Conservation (phyloP, 2,113 vertebrate species). For the Vombatus ursinus region DNA sequence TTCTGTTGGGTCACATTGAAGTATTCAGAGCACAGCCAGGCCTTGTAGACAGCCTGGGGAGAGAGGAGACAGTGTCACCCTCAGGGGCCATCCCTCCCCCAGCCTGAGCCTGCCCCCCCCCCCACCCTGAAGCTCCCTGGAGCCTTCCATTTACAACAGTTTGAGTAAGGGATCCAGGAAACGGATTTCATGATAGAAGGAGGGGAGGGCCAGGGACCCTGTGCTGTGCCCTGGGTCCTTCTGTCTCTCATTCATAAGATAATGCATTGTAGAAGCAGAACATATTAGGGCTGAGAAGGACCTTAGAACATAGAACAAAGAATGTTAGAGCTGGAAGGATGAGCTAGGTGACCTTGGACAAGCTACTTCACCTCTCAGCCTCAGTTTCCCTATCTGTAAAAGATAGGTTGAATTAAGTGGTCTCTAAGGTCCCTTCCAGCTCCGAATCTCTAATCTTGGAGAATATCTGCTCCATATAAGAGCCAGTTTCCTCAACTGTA, state of each 20-base stretch:
- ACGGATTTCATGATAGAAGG: neutral
- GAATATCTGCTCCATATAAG: neutral
- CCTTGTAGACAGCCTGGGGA: conserved; percentile 89
- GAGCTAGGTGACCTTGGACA: neutral
- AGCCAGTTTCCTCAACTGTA: neutral
- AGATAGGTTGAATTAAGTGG: neutral
- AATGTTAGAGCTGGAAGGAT: neutral
- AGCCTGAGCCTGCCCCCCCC: neutral
- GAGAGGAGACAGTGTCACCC: conserved; percentile 58
- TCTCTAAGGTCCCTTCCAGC: neutral
- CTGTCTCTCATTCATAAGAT: neutral
- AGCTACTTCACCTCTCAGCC: neutral
- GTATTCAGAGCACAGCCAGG: conserved; percentile 90
- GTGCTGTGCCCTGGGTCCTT: neutral
- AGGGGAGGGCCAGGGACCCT: conserved; percentile 33
- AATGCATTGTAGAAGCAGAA: neutral
- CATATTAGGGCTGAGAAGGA: neutral
- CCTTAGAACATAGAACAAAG: neutral
- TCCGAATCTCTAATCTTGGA: neutral
- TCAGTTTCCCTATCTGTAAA: neutral
- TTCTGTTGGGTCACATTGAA: conserved; percentile 89
- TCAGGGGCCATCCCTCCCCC: neutral
- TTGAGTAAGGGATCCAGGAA: neutral
- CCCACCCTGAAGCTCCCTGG: neutral
- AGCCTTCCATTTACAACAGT: neutral